phyloP scores from a whole-genome alignment of 2,888 invertebrate species.

The Saturnia pavonia region DNA sequence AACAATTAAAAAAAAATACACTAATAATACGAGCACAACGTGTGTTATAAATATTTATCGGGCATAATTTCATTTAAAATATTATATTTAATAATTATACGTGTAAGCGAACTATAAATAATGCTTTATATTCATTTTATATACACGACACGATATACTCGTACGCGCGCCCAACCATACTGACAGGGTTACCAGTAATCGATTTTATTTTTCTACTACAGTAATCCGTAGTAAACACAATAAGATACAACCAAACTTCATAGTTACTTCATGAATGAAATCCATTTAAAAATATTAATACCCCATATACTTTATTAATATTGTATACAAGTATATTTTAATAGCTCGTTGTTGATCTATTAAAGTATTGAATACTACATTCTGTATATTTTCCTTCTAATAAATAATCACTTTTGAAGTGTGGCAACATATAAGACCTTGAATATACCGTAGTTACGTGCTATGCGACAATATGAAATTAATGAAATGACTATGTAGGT shows the following conservation, averaged over 20 bases:
- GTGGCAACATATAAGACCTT: slow-evolving; percentile 15
- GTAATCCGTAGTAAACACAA: neutral
- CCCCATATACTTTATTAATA: neutral
- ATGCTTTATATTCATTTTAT: slow-evolving; percentile 54
- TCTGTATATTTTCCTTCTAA: neutral
- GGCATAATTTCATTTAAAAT: slow-evolving; percentile 53
- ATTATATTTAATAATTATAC: slow-evolving; percentile 51
- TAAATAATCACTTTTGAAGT: neutral
- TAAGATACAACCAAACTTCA: neutral
- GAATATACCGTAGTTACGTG: slow-evolving; percentile 16
- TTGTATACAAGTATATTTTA: neutral
- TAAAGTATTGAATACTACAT: neutral
- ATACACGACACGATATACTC: slow-evolving; percentile 45
- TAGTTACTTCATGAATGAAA: neutral
- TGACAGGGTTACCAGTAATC: slow-evolving; percentile 48
- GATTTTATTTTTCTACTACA: slow-evolving; percentile 12
- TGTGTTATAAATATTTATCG: slow-evolving; percentile 66
- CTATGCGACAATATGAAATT: slow-evolving; percentile 22
- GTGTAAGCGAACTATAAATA: slow-evolving; percentile 48
- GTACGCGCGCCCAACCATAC: slow-evolving; percentile 59
- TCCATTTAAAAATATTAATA: neutral
- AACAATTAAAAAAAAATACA: slow-evolving; percentile 30
- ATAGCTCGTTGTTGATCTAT: neutral
- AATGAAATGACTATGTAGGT: too few species aligned
- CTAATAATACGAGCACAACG: slow-evolving; percentile 47